Base-by-base conservation (phyloP, 2,797 vertebrate species). In the Rhinichthys osculus region DNA sequence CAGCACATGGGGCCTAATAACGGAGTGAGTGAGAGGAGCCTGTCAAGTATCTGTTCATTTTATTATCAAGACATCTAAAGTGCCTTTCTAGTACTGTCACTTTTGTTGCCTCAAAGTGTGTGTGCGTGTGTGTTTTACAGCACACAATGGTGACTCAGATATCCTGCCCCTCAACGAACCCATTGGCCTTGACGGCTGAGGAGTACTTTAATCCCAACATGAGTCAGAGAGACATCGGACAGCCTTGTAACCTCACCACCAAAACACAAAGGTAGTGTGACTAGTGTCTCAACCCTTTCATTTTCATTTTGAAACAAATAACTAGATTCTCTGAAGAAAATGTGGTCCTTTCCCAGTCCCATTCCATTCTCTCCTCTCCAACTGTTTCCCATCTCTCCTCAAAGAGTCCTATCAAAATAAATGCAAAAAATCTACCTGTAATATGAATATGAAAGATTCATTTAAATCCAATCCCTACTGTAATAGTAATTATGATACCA, bases 1-100 rank as follows among this genome's bases (percentile, higher is more conserved):
- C 98, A 99, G 92, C 98, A 99, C 2, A 95, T 99, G 91, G 98
- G 97, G 35, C 96, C 97, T 70, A 98, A 97, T 92, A 98, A 98
- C 0, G 97, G 95, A 92, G 98, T 99, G 90, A 97, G 97, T 92
- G n/a, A 79, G 40, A 35, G 4, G 71, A 83, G 19, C 35, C 35
- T 67, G 33, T 40, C 23, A 38, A 35, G 21, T 50, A 74, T 62
- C 17, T 27, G 33, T 40, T 67, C 5, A 70, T 69, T 69, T 81
- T 81, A 69, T 69, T 17, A 30, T 62, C 40, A 54, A 78, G 21
- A 77, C 79, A 67, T 64, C 40, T 74, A 35, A 70, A 84, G n/a
- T 44, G 50, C 64, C 21, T 78, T 84, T 84, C 50, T 35, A 44
- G 62, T 40, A 50, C 38, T 54, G 3, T 30, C 52, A 27, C 38